These are phyloP conservation scores for Abrostola tripartita DNA, from an alignment of 2,888 invertebrate genomes.

Conservation along the genomic window DNA sequence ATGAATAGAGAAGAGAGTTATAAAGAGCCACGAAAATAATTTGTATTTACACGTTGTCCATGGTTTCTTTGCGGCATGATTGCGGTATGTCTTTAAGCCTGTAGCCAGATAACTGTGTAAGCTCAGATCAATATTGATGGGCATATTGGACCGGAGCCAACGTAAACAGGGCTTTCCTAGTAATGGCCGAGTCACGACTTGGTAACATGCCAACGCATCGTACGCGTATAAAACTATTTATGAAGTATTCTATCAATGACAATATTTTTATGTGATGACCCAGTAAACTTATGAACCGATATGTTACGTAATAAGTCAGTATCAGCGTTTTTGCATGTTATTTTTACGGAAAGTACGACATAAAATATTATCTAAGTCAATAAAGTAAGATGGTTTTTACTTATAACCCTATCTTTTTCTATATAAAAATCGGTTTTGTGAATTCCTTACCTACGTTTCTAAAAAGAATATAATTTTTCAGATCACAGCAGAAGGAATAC, in stretches of 20 bases:
- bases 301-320: neutral
- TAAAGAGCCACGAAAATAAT: no score
- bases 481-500: slow-evolving; percentile 85
- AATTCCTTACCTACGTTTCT: no score
- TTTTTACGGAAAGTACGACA: no score
- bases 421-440: no score
- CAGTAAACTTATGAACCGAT: neutral
- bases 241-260: slow-evolving; percentile 27
- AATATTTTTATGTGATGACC: slow-evolving; percentile 2
- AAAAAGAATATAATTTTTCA: slow-evolving; percentile 55
- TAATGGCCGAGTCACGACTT: slow-evolving; percentile 54
- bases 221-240: slow-evolving; percentile 24
- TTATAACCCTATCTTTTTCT: no score
- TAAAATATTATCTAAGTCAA: no score
- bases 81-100: no score
- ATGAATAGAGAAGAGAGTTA: no score
- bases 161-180: slow-evolving; percentile 61
- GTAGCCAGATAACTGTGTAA: neutral
- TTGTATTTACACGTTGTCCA: no score
- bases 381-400: no score
- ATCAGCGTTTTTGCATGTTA: neutral
- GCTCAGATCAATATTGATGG: slow-evolving; percentile 32
- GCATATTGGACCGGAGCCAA: slow-evolving; percentile 50
- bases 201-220: slow-evolving; percentile 53
- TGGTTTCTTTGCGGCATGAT: no score